Evolutionary conservation across 2,797 vertebrate genomes (phyloP).

Genomic region (Lithobates pipiens): DNA sequence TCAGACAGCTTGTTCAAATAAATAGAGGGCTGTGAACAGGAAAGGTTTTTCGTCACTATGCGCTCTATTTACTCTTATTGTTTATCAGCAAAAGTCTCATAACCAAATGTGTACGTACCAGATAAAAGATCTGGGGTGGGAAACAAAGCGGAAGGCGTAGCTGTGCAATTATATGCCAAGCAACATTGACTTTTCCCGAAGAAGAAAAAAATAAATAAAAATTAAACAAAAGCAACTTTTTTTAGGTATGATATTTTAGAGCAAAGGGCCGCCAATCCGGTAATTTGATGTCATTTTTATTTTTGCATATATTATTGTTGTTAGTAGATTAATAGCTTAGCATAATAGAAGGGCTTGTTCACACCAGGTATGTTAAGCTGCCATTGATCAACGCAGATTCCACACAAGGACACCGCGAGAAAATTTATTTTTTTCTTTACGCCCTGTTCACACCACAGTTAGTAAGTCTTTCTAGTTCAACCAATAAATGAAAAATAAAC

Average conservation of each 20-base stretch:
- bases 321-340: background rate
- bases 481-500: too few relatives aligned
- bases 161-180: background rate
- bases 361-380: too few relatives aligned
- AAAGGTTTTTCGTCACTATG: background rate
- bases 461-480: too few relatives aligned
- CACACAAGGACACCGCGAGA: too few relatives aligned
- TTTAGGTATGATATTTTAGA: background rate
- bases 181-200: background rate
- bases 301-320: background rate
- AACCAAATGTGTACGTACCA: constrained; percentile 14
- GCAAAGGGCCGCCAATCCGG: background rate
- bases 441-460: too few relatives aligned
- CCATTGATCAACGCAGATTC: too few relatives aligned
- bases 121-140: constrained; percentile 23
- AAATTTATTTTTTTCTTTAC: too few relatives aligned
- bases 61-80: background rate
- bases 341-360: background rate
- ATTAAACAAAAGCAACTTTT: background rate
- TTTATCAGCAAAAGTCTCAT: constrained; percentile 26
- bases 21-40: background rate
- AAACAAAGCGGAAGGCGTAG: constrained; percentile 14
- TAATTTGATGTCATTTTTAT: background rate
- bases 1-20: background rate
- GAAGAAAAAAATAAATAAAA: background rate